A percentile compares a stretch with the other conserved stretches of the same genome.
Evolutionary conservation across 2,113 vertebrate species (phyloP).

Genomic region (Caracal caracal): DNA sequence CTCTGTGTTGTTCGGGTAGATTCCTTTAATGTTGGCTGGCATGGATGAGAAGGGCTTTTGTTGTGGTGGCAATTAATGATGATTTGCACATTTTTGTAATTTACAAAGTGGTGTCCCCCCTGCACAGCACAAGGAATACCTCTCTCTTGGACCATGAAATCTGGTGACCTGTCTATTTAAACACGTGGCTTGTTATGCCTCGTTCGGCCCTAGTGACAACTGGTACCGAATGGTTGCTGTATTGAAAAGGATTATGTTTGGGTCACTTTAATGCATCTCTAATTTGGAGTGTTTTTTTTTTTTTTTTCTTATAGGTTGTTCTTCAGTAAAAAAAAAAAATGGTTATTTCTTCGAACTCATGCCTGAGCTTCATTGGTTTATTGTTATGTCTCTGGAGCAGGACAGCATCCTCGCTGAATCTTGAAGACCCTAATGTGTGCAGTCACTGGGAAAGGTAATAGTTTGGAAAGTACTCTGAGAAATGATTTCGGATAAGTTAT

Average conservation of each 20-base stretch:
- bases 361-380: conserved; percentile 82
- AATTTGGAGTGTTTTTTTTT: not conserved
- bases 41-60: conserved; percentile 51
- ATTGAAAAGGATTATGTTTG: conserved; percentile 34
- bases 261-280: conserved; percentile 34
- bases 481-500: not conserved
- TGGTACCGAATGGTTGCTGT: not conserved
- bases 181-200: not conserved
- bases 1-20: not conserved
- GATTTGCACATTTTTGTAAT: conserved; percentile 52
- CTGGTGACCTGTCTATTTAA: conserved; percentile 41
- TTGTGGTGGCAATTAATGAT: conserved; percentile 6
- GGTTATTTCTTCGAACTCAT: conserved; percentile 80
- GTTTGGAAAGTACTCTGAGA: conserved; percentile 22
- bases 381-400: conserved; percentile 86
- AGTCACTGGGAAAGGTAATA: conserved; percentile 99
- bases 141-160: conserved; percentile 21
- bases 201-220: not conserved
- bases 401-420: conserved; percentile 89
- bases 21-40: conserved; percentile 54
- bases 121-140: not conserved
- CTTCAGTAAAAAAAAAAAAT: conserved; percentile 87
- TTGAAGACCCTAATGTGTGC: conserved; percentile 99
- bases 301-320: conserved; percentile 81
- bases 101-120: not conserved